Percentiles rank a stretch among this genome's conserved stretches.
Conservation (phyloP, 64 coral and sea anemone genomes). For the Pocillopora damicornis region DNA sequence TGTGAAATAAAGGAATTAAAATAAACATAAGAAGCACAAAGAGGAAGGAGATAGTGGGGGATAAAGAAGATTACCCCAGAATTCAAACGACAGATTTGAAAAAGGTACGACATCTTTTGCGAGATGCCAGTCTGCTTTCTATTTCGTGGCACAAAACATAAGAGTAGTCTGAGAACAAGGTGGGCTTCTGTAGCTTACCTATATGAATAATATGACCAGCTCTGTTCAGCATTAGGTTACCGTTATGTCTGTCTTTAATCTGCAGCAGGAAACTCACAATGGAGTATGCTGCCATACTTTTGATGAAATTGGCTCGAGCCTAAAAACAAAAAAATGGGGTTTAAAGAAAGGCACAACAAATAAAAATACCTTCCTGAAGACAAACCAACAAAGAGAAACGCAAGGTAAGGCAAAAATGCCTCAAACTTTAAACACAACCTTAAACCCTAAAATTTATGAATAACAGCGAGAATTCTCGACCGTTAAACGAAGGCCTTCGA, state of each 20-base stretch:
- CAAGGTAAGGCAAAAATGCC: neutral
- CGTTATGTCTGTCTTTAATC: conserved; percentile 97
- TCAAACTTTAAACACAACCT: too few relatives aligned
- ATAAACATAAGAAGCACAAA: neutral
- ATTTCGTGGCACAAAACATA: neutral
- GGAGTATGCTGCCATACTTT: conserved; percentile 98
- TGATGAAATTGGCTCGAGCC: conserved; percentile 97
- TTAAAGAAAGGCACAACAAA: too few relatives aligned
- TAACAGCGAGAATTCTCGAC: too few relatives aligned
- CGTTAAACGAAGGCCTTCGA: too few relatives aligned
- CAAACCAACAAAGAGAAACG: neutral
- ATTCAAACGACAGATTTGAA: too few relatives aligned
- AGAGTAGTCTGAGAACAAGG: neutral
- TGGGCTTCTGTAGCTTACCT: conserved; percentile 27
- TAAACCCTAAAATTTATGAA: too few relatives aligned
- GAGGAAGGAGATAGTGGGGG: too few relatives aligned
- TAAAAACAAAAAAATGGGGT: neutral
- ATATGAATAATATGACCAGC: conserved; percentile 96
- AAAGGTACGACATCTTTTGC: too few relatives aligned
- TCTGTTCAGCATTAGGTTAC: conserved; percentile 96
- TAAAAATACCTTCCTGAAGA: neutral
- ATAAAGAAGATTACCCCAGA: too few relatives aligned
- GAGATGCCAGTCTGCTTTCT: too few relatives aligned
- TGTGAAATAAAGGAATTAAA: neutral
- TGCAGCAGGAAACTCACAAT: conserved; percentile 96